Conservation (phyloP, 1,140 invertebrate species). For the Tetramorium simillimum region DNA sequence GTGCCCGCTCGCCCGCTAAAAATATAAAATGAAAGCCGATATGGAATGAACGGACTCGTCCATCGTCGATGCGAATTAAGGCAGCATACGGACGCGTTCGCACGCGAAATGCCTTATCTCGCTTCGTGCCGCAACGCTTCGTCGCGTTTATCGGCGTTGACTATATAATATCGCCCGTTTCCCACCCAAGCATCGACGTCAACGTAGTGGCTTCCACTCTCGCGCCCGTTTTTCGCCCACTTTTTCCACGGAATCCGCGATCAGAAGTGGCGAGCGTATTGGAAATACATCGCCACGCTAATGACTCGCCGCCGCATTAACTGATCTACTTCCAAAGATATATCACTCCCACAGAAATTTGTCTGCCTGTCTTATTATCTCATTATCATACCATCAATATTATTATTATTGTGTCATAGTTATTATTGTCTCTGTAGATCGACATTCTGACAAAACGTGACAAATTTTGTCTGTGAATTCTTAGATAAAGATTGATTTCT, state of each 20-base stretch:
- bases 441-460: neutral
- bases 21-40: slow-evolving; percentile 46
- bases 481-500: neutral
- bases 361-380: neutral
- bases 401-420: slow-evolving; percentile 2
- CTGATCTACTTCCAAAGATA: slow-evolving; percentile 14
- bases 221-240: slow-evolving; percentile 31
- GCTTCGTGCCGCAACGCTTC: slow-evolving; percentile 47
- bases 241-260: slow-evolving; percentile 26
- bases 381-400: neutral
- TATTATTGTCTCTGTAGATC: neutral
- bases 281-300: slow-evolving; percentile 54
- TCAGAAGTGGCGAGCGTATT: slow-evolving; percentile 38
- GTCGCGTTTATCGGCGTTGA: slow-evolving; percentile 44
- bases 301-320: slow-evolving; percentile 39
- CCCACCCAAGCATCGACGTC: slow-evolving; percentile 17
- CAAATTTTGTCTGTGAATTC: neutral
- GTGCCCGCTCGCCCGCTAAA: slow-evolving; percentile 25
- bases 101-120: slow-evolving; percentile 60
- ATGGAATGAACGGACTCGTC: slow-evolving; percentile 39
- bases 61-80: slow-evolving; percentile 41
- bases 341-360: neutral
- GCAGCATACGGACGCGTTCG: slow-evolving; percentile 46
- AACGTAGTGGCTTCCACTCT: slow-evolving; percentile 1
- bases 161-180: slow-evolving; percentile 33